Evolutionary conservation across 2,888 invertebrate species (phyloP).

Genomic region (Zonitis immaculata): DNA sequence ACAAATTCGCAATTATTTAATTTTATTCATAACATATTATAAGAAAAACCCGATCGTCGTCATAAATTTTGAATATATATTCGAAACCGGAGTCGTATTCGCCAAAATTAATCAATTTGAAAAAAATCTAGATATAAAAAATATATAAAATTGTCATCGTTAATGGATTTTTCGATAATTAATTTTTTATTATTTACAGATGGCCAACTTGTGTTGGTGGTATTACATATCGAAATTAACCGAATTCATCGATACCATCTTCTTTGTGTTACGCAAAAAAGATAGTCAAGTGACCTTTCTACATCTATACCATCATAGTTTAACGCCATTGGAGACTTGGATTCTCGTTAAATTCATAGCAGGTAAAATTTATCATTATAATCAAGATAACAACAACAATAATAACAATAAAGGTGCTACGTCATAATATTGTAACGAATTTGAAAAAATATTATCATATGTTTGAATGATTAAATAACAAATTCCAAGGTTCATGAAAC

Average conservation of each 20-base stretch:
- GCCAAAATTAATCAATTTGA: no score
- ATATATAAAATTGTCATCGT: no score
- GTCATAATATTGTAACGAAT: not conserved
- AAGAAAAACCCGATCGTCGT: no score
- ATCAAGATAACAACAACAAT: not conserved
- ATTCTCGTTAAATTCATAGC: slow-evolving; percentile 72
- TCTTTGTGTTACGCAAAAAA: slow-evolving; percentile 81
- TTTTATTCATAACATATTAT: no score
- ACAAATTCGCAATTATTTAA: no score
- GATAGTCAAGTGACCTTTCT: slow-evolving; percentile 78
- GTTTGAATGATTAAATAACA: not conserved
- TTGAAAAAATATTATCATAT: not conserved
- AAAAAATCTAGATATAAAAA: no score
- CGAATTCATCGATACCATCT: slow-evolving; percentile 83
- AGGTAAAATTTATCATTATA: slow-evolving; percentile 55
- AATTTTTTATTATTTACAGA: slow-evolving; percentile 53
- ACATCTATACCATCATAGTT: slow-evolving; percentile 79
- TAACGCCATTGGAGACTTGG: slow-evolving; percentile 75
- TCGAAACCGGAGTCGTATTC: no score
- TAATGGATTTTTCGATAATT: not conserved
- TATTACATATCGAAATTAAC: slow-evolving; percentile 86
- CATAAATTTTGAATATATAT: no score
- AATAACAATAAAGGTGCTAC: not conserved
- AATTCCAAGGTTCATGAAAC: slow-evolving; percentile 1
- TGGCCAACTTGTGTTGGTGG: slow-evolving; percentile 83